Conservation (phyloP, 1,140 invertebrate species). For the Wasmannia auropunctata region DNA sequence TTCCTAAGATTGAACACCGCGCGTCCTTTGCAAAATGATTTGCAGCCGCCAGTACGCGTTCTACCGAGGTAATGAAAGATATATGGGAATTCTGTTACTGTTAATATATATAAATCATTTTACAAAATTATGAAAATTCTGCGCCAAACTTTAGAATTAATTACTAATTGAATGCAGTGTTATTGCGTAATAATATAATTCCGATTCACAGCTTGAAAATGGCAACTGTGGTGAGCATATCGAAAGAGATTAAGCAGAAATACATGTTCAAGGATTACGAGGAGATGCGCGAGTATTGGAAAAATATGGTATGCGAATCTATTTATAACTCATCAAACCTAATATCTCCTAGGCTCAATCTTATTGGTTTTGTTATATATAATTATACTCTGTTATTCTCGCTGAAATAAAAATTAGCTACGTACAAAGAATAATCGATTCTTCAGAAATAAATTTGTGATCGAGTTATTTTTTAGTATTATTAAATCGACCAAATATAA, state of each 20-base stretch:
- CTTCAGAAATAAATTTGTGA: neutral
- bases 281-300: constrained; percentile 80
- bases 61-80: constrained; percentile 78
- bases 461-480: neutral
- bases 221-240: constrained; percentile 73
- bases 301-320: constrained; percentile 79
- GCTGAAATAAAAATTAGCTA: neutral
- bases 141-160: neutral
- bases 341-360: neutral
- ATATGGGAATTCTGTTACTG: neutral
- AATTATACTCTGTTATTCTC: too few relatives aligned
- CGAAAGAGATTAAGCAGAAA: constrained; percentile 70
- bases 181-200: neutral
- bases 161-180: neutral
- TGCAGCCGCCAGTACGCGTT: constrained; percentile 67
- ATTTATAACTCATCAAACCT: neutral
- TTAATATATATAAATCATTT: constrained; percentile 1
- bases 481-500: neutral
- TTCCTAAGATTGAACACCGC: constrained; percentile 61
- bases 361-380: neutral
- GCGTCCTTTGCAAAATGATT: constrained; percentile 48
- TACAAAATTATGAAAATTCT: neutral
- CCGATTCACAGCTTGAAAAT: constrained; percentile 74
- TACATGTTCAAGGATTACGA: constrained; percentile 76
- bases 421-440: neutral